Evolutionary conservation across 2,797 vertebrate genomes (phyloP).

Genomic region (Chaunax sp.): DNA sequence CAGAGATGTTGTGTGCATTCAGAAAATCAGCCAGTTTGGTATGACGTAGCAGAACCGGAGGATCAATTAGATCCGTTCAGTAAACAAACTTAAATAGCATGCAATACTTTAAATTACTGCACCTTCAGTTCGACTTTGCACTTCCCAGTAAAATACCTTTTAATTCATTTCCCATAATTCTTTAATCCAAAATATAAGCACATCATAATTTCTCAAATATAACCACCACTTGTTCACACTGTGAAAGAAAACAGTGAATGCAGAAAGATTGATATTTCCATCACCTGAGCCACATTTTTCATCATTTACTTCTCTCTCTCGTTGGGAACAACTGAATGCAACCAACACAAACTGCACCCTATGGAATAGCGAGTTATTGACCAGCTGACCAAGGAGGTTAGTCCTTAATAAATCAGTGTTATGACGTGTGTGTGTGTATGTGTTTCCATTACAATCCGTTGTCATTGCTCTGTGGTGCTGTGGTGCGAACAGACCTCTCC

Average conservation of each 20-base stretch:
- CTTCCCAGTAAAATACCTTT: constrained; percentile 8
- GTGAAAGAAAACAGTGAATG: not conserved
- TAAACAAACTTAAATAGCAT: constrained; percentile 37
- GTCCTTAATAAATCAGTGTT: constrained; percentile 65
- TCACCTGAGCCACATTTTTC: constrained; percentile 9
- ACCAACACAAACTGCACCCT: constrained; percentile 32
- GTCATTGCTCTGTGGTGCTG: constrained; percentile 19
- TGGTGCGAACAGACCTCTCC: constrained; percentile 37
- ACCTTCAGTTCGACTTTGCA: constrained; percentile 12
- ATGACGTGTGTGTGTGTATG: constrained; percentile 53
- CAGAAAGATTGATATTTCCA: constrained; percentile 11
- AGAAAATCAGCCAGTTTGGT: constrained; percentile 43
- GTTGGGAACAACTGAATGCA: constrained; percentile 37
- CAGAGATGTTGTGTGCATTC: constrained; percentile 42
- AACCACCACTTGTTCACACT: not conserved
- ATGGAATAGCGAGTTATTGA: constrained; percentile 60
- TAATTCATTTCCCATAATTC: not conserved
- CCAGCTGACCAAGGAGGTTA: constrained; percentile 54
- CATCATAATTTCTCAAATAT: not conserved
- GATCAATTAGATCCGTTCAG: constrained; percentile 51
- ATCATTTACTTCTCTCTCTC: constrained; percentile 22
- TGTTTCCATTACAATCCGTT: constrained; percentile 53
- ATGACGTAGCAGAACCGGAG: constrained; percentile 24
- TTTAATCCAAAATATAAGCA: not conserved
- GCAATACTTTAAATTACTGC: constrained; percentile 30